Conservation (phyloP, 2,113 vertebrate species). For the Colaptes auratus region DNA sequence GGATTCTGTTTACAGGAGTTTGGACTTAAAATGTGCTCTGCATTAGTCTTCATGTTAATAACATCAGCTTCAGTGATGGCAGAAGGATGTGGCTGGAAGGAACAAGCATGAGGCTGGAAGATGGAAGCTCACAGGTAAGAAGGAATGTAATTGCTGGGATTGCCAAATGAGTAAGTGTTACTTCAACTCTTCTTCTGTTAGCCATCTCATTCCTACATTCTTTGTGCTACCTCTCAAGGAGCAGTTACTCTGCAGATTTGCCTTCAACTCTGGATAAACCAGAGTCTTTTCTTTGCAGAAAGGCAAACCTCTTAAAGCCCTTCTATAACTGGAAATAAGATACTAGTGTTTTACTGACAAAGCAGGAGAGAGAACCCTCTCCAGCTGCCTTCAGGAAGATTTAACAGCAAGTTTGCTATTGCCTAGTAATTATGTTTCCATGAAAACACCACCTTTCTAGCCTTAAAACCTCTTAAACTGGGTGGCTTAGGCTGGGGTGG, state of each 20-base stretch:
- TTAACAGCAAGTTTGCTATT: neutral
- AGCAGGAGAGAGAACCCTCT: neutral
- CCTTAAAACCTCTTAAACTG: neutral
- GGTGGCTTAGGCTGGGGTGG: neutral
- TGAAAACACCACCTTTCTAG: constrained; percentile 3
- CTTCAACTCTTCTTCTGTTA: neutral
- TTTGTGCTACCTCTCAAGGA: neutral
- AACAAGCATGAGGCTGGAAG: neutral
- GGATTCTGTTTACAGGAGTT: neutral
- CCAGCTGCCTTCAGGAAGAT: neutral
- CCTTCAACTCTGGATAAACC: neutral
- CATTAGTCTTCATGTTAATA: neutral
- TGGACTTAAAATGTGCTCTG: neutral
- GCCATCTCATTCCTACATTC: neutral
- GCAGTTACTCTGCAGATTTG: neutral
- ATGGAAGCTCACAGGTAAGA: neutral
- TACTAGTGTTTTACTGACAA: neutral
- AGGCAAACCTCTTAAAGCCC: neutral
- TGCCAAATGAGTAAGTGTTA: neutral
- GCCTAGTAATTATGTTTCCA: neutral
- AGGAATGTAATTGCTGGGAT: neutral
- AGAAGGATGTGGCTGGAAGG: constrained; percentile 3
- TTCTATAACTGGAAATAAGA: neutral
- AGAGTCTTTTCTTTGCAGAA: neutral
- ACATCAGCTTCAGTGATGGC: neutral